Evolutionary conservation across 2,888 invertebrate genomes (phyloP), one percentile per base, ranked within the genome.

Genomic region (Callyntrura guangdongensis): DNA sequence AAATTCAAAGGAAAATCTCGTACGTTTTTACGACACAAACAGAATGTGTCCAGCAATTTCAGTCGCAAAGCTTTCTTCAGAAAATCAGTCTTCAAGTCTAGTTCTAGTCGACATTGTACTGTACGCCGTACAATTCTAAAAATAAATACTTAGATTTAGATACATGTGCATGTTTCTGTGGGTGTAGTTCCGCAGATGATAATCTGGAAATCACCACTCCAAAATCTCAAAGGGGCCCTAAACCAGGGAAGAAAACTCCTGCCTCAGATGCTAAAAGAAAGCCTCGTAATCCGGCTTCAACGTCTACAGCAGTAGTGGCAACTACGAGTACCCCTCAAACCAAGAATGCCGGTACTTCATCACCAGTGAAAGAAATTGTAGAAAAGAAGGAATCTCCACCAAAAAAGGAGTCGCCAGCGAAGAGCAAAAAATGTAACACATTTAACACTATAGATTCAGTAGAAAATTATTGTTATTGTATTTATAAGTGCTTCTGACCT

Each of bases 191-290:
- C 4, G 72, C 25, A 27, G 72, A 56, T 25, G 67, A 69, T 45
- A 82, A 49, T 14, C 53, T 69, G 12, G 25, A 49, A 9, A 11
- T 4, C 36, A 6, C 36, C n/a, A 89, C 89, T 11, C 89, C 89
- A 0, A 89, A 89, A 27, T 0, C 49, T 17, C 53, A 69, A 47
- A 20, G 22, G 14, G 87, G 87, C 4, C 20, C 77, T 11, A 88
- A 25, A 53, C n/a, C 20, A 12, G 56, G 59, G 12, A 84, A 79
- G 77, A 89, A 84, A 27, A 89, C 89, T 0, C 89, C 89, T 8
- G 77, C 77, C 1, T 64, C 84, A 1, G 89, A 89, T 49, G 53
- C 64, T 8, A 89, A 89, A 45, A 84, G 45, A 67, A 89, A 77
- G 25, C 74, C 77, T n/a, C n/a, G n/a, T n/a, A n/a, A n/a, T n/a